A percentile compares a stretch with the other conserved stretches of the same genome.
Conservation (phyloP, 2,113 vertebrate species). For the Pleuronectes platessa region DNA sequence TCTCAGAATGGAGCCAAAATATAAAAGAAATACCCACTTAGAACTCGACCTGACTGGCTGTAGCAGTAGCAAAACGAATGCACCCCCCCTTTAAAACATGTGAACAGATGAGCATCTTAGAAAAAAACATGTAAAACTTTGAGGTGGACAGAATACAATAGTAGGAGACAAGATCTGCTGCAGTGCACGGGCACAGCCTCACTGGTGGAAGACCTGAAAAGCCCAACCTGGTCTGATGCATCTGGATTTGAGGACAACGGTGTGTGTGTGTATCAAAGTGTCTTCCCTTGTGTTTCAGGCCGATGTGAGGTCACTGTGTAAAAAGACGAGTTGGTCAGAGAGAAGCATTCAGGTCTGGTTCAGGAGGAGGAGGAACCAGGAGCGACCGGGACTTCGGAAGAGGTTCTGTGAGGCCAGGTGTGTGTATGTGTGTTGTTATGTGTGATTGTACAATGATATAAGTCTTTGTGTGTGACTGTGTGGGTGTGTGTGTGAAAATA, state of each 20-base stretch:
- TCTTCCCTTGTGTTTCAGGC: conserved; percentile 37
- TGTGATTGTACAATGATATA: background rate
- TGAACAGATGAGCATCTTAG: too few relatives aligned
- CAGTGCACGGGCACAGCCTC: too few relatives aligned
- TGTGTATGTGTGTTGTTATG: background rate
- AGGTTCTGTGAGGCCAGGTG: conserved; percentile 75
- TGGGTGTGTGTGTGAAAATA: conserved; percentile 9
- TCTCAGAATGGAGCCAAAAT: too few relatives aligned
- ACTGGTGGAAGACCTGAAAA: too few relatives aligned
- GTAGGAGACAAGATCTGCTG: too few relatives aligned
- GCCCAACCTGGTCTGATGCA: too few relatives aligned
- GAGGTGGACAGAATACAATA: too few relatives aligned
- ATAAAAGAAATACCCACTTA: background rate
- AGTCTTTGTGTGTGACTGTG: background rate
- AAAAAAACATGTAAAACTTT: too few relatives aligned
- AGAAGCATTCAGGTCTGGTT: conserved; percentile 72
- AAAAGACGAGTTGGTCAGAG: conserved; percentile 74
- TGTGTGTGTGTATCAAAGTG: background rate
- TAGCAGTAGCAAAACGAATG: too few relatives aligned
- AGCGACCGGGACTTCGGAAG: conserved; percentile 63
- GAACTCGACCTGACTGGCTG: too few relatives aligned
- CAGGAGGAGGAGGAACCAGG: conserved; percentile 73
- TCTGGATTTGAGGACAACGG: too few relatives aligned
- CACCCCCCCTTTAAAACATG: too few relatives aligned
- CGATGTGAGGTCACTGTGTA: conserved; percentile 66